Base-by-base conservation (phyloP, 2,797 vertebrate species). In the Enoplosus armatus region DNA sequence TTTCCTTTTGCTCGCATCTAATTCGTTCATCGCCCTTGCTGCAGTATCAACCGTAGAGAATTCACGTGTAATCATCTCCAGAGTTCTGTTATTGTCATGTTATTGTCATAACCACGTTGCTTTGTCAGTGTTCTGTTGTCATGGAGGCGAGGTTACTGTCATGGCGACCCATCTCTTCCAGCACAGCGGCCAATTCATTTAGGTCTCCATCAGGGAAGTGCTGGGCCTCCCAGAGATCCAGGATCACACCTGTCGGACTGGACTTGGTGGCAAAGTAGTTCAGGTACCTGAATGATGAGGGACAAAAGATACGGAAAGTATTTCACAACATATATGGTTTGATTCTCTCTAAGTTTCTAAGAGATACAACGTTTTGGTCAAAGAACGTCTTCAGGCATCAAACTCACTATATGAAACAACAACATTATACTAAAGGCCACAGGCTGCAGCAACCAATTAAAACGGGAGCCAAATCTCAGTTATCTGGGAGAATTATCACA, bases 191-290 rank as follows among this genome's bases (percentile, higher is more conserved):
- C 93, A 99, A 95, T 88, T 96, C 94, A 82, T 97, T 98, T 73
- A 99, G 95, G 90, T 98, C 98, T 77, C 98, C 98, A 0, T 99
- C 98, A 0, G 98, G 98, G 93, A 99, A 99, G 93, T 99, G 98
- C 92, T 99, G 98, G 27, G 97, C 97, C 94, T 99, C 98, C 98
- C 98, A 99, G 4, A 99, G 97, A 93, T 99, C 98, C 94, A 99
- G 93, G 90, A 99, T 99, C 69, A 99, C 98, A 0, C 98, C 98
- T 0, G 98, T 99, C 0, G 98, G 98, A 90, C 98, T 99, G 0
- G 98, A 98, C 94, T 99, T 99, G 5, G 98, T 99, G 85, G 98
- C 98, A 93, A 99, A 99, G 93, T 99, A 99, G 94, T 99, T 99
- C 92, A 99, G 94, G 89, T 99, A 99, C 94, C 98, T 99, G 93